A percentile compares a stretch with the other conserved stretches of the same genome.
These are phyloP conservation scores for Pararge aegeria DNA, from an alignment of 1,140 invertebrate genomes.

Conservation along the genomic window DNA sequence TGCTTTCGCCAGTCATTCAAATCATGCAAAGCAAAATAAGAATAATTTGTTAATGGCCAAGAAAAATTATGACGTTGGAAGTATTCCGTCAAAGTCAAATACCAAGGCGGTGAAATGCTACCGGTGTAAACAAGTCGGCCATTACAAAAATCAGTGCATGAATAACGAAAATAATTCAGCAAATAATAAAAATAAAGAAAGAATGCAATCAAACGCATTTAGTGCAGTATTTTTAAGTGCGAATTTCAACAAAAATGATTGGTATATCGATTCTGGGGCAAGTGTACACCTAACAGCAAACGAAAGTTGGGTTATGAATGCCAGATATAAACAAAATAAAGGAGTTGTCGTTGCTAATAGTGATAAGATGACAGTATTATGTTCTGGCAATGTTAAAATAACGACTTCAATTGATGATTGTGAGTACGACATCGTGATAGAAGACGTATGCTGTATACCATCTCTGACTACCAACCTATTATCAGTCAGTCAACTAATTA, in stretches of 20 bases:
- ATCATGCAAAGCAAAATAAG: neutral
- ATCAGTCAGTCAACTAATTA: constrained; percentile 26
- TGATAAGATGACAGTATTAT: constrained; percentile 35
- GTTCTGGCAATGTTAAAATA: constrained; percentile 40
- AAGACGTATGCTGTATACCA: constrained; percentile 26
- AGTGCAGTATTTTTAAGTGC: constrained; percentile 16
- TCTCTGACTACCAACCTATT: constrained; percentile 17
- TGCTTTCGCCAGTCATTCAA: neutral
- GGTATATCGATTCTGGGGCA: constrained; percentile 35
- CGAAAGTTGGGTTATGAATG: constrained; percentile 29
- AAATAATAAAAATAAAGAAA: neutral
- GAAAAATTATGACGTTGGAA: neutral
- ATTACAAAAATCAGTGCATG: constrained; percentile 13
- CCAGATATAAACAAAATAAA: constrained; percentile 17
- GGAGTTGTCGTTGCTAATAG: constrained; percentile 51
- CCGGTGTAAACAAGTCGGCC: constrained; percentile 18
- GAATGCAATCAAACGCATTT: neutral
- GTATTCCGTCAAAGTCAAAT: neutral
- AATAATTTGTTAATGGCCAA: neutral
- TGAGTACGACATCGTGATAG: constrained; percentile 29
- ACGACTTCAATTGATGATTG: constrained; percentile 15
- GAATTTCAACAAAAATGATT: constrained; percentile 29
- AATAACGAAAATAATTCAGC: neutral
- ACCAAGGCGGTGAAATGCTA: constrained; percentile 4
- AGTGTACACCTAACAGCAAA: constrained; percentile 15